Evolutionary conservation across 2,888 invertebrate genomes (phyloP), one percentile per base, ranked within the genome.

Genomic region (Cryptops parisi): DNA sequence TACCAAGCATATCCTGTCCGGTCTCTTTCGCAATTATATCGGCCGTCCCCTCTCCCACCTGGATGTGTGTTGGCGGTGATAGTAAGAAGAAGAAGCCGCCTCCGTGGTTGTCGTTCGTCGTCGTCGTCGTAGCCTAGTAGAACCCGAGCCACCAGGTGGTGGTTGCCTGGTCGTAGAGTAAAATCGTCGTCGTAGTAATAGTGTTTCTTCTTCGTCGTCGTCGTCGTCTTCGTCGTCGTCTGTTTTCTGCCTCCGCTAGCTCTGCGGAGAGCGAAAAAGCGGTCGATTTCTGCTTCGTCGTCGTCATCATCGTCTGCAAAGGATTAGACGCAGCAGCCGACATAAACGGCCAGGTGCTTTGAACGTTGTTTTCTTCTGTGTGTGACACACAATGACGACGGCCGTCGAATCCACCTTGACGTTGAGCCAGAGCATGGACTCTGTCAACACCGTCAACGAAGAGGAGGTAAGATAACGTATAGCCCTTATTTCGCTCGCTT

Each of bases 391-490:
- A 38, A 57, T 55, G 55, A 55, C 55, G 12, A 55, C 57, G 38
- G 55, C 55, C n/a, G 53, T 53, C 24, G 53, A 46, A 23, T 39
- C 51, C 27, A 49, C 55, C 61, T 78, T 79, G 69, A 83, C 88
- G 68, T 66, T 73, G 47, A 90, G 90, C 70, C 91, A 93, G 75
- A 91, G 90, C 76, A 91, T 93, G 90, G 93, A 93, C 76, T 91
- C 90, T 65, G 93, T 93, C 70, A 91, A 91, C 76, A 90, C 90
- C 64, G 85, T 87, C 70, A 85, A 89, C 71, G 93, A 94, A 77
- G 94, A 93, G 79, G 94, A 93, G 91, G 94, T 93, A 67, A 77
- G 83, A 33, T 23, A 48, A 33, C n/a, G n/a, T n/a, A n/a, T n/a
- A n/a, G n/a, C n/a, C n/a, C n/a, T n/a, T n/a, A n/a, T n/a, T n/a